Percentiles rank a stretch among this genome's conserved stretches.
phyloP scores from a whole-genome alignment of 2,797 vertebrate genomes.

The Manis pentadactyla region DNA sequence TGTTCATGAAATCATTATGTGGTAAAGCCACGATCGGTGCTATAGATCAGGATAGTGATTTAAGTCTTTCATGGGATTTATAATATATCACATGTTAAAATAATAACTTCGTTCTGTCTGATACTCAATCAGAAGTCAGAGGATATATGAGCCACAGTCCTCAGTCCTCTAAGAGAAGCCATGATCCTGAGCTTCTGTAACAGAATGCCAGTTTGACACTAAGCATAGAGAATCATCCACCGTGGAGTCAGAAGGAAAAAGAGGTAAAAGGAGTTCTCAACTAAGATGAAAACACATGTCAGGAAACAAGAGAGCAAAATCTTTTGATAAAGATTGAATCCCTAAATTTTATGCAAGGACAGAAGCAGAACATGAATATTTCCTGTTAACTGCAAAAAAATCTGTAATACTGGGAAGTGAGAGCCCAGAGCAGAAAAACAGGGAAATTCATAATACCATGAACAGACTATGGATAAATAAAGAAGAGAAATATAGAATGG shows the following conservation, averaged over 20 bases:
- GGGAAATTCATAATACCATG: neutral
- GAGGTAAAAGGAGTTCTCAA: neutral
- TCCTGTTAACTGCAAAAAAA: neutral
- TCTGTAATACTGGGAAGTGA: neutral
- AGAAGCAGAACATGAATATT: neutral
- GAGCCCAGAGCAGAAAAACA: neutral
- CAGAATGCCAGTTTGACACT: fast-evolving
- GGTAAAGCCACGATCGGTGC: neutral
- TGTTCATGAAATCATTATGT: neutral
- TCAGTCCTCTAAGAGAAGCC: neutral
- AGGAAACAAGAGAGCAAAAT: neutral
- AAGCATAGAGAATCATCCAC: fast-evolving
- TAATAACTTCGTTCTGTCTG: neutral
- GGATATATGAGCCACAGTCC: neutral
- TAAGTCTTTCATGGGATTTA: neutral
- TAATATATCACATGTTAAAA: neutral
- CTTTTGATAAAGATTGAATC: neutral
- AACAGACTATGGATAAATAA: neutral
- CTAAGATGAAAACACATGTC: neutral
- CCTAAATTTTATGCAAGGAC: neutral
- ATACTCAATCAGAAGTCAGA: neutral
- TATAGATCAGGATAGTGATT: neutral
- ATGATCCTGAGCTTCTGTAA: fast-evolving
- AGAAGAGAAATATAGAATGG: neutral
- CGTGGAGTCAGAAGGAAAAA: fast-evolving